Evolutionary conservation across 2,113 vertebrate species (phyloP), one percentile per base, ranked within the genome.

Genomic region (Addax nasomaculatus): DNA sequence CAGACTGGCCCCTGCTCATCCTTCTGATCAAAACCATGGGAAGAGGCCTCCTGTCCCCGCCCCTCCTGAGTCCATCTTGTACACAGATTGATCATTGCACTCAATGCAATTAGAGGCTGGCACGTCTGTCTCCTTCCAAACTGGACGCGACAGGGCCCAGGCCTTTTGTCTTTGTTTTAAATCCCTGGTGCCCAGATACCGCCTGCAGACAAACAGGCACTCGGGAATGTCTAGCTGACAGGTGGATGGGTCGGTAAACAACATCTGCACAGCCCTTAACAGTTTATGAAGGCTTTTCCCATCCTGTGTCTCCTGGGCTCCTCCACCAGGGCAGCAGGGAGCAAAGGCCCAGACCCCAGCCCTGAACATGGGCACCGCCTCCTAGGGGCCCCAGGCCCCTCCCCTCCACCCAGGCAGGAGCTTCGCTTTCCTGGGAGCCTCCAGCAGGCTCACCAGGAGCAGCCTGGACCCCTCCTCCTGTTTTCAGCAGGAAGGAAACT

Each of bases 171-270:
- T 98, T 97, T 98, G 96, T 88, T 95, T 96, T 90, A 85, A 96
- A 89, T 97, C 91, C 57, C 96, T n/a, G 39, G 90, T 94, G 85
- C 95, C 96, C 88, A 96, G 95, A 91, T 79, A 86, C 95, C 0
- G 90, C 93, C 94, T 91, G 94, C 89, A 96, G 97, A 97, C 90
- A 93, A 94, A 95, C 85, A 93, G 97, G 96, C 94, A 64, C 97
- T 94, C 60, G 25, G 96, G 76, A 96, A 64, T 13, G 43, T 89
- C 92, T 93, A 70, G 88, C 96, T 96, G 97, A 97, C 97, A 98
- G 98, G 97, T 95, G 98, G 96, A 90, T 33, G 60, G 93, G 94
- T 90, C 8, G 33, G 93, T 96, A 97, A 97, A 97, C 97, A 98
- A 96, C 98, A 97, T 93, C 97, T 97, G 97, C 95, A 96, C 51